These are phyloP conservation scores for Callimorpha dominula DNA, from an alignment of 2,888 invertebrate species.

Conservation along the genomic window DNA sequence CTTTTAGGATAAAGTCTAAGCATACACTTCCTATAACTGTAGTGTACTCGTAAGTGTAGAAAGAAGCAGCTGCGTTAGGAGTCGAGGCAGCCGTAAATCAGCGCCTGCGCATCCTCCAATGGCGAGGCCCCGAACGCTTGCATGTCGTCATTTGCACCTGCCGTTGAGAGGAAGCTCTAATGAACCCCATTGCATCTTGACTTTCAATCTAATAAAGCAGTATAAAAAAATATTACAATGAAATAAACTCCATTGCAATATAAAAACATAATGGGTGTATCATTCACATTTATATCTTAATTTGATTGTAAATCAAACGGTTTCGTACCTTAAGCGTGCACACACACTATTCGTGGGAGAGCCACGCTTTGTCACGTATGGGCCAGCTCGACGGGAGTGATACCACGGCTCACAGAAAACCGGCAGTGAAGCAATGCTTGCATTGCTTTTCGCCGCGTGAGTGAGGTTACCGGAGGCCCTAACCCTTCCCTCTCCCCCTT, in stretches of 20 bases:
- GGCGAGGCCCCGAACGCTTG: slow-evolving; percentile 55
- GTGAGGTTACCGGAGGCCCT: too few species aligned
- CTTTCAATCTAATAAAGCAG: slow-evolving; percentile 41
- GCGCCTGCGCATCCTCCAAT: slow-evolving; percentile 74
- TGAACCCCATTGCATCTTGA: slow-evolving; percentile 61
- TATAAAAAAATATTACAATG: slow-evolving; percentile 15
- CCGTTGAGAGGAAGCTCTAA: slow-evolving; percentile 76
- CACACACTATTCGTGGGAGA: too few species aligned
- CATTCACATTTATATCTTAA: not conserved
- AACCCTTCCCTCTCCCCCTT: too few species aligned
- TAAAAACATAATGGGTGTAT: not conserved
- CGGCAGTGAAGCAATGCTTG: too few species aligned
- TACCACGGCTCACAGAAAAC: too few species aligned
- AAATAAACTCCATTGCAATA: not conserved
- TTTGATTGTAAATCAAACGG: not conserved
- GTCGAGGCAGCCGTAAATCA: slow-evolving; percentile 66
- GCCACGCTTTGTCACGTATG: too few species aligned
- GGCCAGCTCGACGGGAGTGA: too few species aligned
- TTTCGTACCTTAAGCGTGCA: too few species aligned
- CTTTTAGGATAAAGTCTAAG: slow-evolving; percentile 65
- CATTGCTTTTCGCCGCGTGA: too few species aligned
- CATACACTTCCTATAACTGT: slow-evolving; percentile 69
- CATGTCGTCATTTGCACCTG: slow-evolving; percentile 74
- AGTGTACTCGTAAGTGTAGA: slow-evolving; percentile 51
- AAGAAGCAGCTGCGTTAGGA: slow-evolving; percentile 72